Evolutionary conservation across 2,113 vertebrate genomes (phyloP), one percentile per base, ranked within the genome.

Genomic region (Poecile atricapillus): DNA sequence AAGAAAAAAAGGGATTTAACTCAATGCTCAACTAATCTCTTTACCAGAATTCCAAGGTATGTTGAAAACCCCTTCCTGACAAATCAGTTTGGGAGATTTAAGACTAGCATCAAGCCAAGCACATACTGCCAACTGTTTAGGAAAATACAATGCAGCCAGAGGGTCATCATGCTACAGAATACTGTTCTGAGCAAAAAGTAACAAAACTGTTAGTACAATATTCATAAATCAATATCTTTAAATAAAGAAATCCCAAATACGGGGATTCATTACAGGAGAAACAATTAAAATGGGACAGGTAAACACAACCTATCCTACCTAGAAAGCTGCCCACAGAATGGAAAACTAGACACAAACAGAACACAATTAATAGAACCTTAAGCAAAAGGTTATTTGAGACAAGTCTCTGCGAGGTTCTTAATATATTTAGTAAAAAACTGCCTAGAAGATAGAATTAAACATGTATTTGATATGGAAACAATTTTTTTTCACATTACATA

Each of bases 401-500:
- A 59, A 49, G 11, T 23, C 37, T 73, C 25, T 60, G 14, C 21
- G 18, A 77, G 7, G 5, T 7, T 83, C 8, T 80, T 55, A 46
- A 73, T 7, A 3, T 18, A 58, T 23, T 39, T 31, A 75, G 13
- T 24, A 68, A 80, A 73, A 83, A 89, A 14, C 4, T 62, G 37
- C n/a, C 63, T 44, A 58, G 53, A 67, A 77, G 12, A 28, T 80
- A 58, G 35, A 53, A 75, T 43, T 50, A 59, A 86, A 63, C 20
- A 41, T 0, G 0, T 18, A 67, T 55, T 82, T 59, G 24, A 24
- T 18, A 49, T 2, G 3, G n/a, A 84, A 56, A 18, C 11, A 5
- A 2, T 27, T 63, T 44, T 82, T 58, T 21, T 5, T 1, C 17
- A 15, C 12, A 35, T 37, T 67, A 79, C 1, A 7, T 37, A 22